A percentile compares a stretch with the other conserved stretches of the same genome.
Evolutionary conservation across 2,888 invertebrate species (phyloP).

Genomic region (Pachliopta kotzebuea): DNA sequence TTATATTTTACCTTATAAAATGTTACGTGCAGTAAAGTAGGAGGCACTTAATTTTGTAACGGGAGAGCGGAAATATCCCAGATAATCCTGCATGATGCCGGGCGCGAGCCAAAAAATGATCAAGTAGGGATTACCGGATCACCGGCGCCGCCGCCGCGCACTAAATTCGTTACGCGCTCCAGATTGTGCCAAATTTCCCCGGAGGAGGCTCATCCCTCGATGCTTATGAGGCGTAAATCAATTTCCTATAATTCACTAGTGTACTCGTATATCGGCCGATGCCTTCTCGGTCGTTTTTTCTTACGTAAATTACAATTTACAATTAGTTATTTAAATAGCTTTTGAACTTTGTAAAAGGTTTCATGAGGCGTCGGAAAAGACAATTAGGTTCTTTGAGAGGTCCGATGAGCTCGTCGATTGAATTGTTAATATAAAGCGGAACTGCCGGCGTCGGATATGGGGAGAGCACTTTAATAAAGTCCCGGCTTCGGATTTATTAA

Average conservation of each 20-base stretch:
- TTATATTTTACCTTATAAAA: background rate
- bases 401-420: too few relatives aligned
- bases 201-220: background rate
- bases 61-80: background rate
- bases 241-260: conserved; percentile 6
- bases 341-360: too few relatives aligned
- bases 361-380: too few relatives aligned
- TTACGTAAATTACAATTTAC: too few relatives aligned
- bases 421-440: too few relatives aligned
- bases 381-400: too few relatives aligned
- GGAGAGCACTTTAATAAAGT: too few relatives aligned
- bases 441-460: too few relatives aligned
- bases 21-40: background rate
- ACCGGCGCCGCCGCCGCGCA: conserved; percentile 2
- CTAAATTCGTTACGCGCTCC: conserved; percentile 24
- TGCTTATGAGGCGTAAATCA: conserved; percentile 13
- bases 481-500: too few relatives aligned
- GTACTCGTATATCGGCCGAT: too few relatives aligned
- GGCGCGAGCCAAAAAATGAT: conserved; percentile 10
- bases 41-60: background rate
- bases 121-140: conserved; percentile 10
- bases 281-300: too few relatives aligned
- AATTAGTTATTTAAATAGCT: too few relatives aligned
- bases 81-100: conserved; percentile 4
- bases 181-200: conserved; percentile 22